Evolutionary conservation across 2,888 invertebrate genomes (phyloP), one percentile per base, ranked within the genome.

Genomic region (Lampropteryx suffumata): DNA sequence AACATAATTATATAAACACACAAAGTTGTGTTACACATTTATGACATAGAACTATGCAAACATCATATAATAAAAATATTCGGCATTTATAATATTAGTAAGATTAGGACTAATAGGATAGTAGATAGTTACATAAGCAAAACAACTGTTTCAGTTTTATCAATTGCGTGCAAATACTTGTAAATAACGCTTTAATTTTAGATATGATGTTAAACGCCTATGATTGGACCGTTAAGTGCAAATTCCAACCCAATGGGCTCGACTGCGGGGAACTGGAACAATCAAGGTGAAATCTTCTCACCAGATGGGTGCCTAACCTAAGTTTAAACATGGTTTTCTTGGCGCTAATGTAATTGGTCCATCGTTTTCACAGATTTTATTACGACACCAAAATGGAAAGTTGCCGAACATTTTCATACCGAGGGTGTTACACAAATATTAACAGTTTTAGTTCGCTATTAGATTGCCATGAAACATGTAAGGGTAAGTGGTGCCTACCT

Each of bases 211-310:
- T n/a, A 34, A 27, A 10, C 28, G 48, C 1, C 55, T 50, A 26
- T n/a, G 55, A 59, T 14, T 63, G 60, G 42, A 39, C 46, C 4
- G 44, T 69, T 4, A 65, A 54, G 40, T 83, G 84, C 56, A 82
- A 78, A 55, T 67, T 79, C 47, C 84, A 84, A 57, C 69, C 81
- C 1, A 73, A 77, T 53, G 48, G 59, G 2, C 73, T 47, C 27
- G 62, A 71, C 36, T 84, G 84, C 49, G 50, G 43, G 1, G 55
- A 50, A 5, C 30, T 50, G 9, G 27, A 1, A 12, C 24, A 0
- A 27, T 27, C 55, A 40, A 17, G 61, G 69, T 40, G 12, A 12
- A 39, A n/a, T n/a, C n/a, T n/a, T n/a, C n/a, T n/a, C n/a, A n/a
- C n/a, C n/a, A n/a, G n/a, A n/a, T n/a, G n/a, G n/a, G n/a, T n/a